Evolutionary conservation across 2,888 invertebrate genomes (phyloP), one percentile per base, ranked within the genome.

Genomic region (Ennomos quercinarius): DNA sequence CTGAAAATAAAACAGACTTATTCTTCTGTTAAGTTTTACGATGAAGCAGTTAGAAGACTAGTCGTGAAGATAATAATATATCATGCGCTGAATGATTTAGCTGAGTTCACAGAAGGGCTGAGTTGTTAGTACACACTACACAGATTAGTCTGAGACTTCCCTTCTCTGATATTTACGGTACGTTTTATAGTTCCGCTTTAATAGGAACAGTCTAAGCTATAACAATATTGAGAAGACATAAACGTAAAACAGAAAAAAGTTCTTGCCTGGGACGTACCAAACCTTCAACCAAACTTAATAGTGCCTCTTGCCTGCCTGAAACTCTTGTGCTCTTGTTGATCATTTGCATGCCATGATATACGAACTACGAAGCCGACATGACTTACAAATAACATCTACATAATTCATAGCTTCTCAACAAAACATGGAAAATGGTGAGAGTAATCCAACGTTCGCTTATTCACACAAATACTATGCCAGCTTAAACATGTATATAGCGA

Each of bases 171-270:
- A 11, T 54, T 53, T 47, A 47, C 54, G 54, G 17, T 9, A 17
- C 36, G 41, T 42, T 54, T 54, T 47, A 54, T 47, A 47, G 54
- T 36, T 36, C 17, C 13, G n/a, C 10, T 40, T 43, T 34, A 43
- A 43, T 43, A 10, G 34, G 43, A 6, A 27, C 27, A 27, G 27
- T 8, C 5, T 43, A 10, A 8, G n/a, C 41, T 11, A 12, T 42
- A 42, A 0, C 41, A 6, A 42, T 42, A n/a, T n/a, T n/a, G 13
- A 42, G 3, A 42, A 17, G 41, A 12, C 9, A 12, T 13, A 12
- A 41, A 12, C 5, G 12, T 3, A 41, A 12, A 41, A 41, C 6
- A 4, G 27, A 27, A 27, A 27, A 4, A 27, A 27, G 5, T 4
- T 6, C 4, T 27, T 27, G 27, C 0, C 6, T 6, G 27, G 6